Base-by-base conservation (phyloP, 2,888 invertebrate genomes). In the Diplolepis rosae region DNA sequence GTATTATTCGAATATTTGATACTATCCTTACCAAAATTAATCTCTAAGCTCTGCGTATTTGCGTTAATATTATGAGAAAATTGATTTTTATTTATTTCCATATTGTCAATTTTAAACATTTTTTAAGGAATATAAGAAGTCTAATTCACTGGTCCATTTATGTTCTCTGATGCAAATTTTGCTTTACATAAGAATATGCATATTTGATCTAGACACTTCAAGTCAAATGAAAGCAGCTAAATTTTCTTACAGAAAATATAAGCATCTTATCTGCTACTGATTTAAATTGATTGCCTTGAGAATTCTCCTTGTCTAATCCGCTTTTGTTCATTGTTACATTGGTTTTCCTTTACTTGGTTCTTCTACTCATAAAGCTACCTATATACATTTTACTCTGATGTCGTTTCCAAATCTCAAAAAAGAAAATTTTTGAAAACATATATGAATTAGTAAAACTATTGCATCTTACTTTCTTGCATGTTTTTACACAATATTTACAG, bases 1-100 rank as follows among this genome's bases (percentile, higher is more conserved):
- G 77, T 69, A 81, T 84, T 80, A 80, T 80, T 73, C 69, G 71
- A 68, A 48, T 48, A 7, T 48, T 22, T 3, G 5, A 15, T 2
- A 5, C 15, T 71, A 39, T 56, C 32, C 9, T 2, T 32, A 1
- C 32, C 9, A 32, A 32, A 1, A 9, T 11, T 32, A 32, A 32
- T 32, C 4, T 32, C 32, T 9, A 4, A 32, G 11, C 7, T 32
- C 50, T 7, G 13, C 13, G 7, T 50, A 7, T 50, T 7, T 13
- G 1, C 11, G 6, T 32, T 32, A 32, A n/a, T n/a, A n/a, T 2
- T 32, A 1, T 9, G 11, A 0, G 11, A 32, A 32, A 7, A 32
- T 32, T 5, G 32, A 32, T 32, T 32, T 32, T 32, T 32, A 32
- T 4, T 2, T 18, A n/a, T 35, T 35, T 56, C 13, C 2, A 39